Evolutionary conservation across 1,140 invertebrate genomes (phyloP), one percentile per base, ranked within the genome.

Genomic region (Thalassaphorura encarpata): DNA sequence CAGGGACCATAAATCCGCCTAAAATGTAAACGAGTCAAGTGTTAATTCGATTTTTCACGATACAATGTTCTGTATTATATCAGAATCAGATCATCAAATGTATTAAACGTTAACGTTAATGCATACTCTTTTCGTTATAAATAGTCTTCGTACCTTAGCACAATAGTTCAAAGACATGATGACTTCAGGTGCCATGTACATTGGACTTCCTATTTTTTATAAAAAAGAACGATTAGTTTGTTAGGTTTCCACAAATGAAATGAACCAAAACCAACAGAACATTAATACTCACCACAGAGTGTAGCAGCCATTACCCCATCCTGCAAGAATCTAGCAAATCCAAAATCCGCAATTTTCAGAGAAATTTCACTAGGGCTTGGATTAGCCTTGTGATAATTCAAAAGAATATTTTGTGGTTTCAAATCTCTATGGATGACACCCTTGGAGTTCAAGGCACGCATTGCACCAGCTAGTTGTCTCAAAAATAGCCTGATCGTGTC

Each of bases 101-200:
- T n/a, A n/a, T n/a, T n/a, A n/a, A n/a, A n/a, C n/a, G n/a, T n/a
- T n/a, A n/a, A n/a, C n/a, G n/a, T n/a, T n/a, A n/a, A n/a, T n/a
- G n/a, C n/a, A n/a, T n/a, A n/a, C n/a, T n/a, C n/a, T n/a, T n/a
- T n/a, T n/a, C n/a, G n/a, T n/a, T n/a, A n/a, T n/a, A n/a, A n/a
- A n/a, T n/a, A n/a, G n/a, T n/a, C n/a, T n/a, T n/a, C n/a, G n/a
- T n/a, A n/a, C n/a, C 76, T 99, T 99, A 16, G 93, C 93, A 76
- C 97, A 91, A 71, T 99, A 99, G 69, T 97, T 90, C 46, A 95
- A 74, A 2, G 94, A 97, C 95, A 99, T 98, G 64, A 99, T 98
- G 31, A 99, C 96, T 80, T 99, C 95, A 1, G 95, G 94, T 28
- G 94, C 87, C 96, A 99, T 99, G 68, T 99, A 99, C 95, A 99